Evolutionary conservation across 2,888 invertebrate genomes (phyloP).

Genomic region (Drosophila dives): DNA sequence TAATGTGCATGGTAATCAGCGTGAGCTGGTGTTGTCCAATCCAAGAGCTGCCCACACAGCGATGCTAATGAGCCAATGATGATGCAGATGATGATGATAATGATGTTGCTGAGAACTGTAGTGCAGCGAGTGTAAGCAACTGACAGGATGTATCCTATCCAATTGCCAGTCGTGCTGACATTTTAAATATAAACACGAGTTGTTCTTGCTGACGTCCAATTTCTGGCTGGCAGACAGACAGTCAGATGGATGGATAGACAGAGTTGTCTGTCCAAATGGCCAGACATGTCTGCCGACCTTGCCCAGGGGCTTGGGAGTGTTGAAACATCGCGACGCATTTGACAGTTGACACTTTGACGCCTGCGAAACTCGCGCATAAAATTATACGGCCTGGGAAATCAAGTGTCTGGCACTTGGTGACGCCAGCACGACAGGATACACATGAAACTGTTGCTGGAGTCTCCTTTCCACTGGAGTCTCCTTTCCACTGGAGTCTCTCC

Average conservation of each 20-base stretch:
- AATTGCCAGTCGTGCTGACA: conserved; percentile 69
- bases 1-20: conserved; percentile 65
- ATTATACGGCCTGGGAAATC: conserved; percentile 70
- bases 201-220: conserved; percentile 60
- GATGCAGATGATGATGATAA: conserved; percentile 12
- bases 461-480: not conserved
- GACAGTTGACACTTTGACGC: conserved; percentile 73
- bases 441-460: conserved; percentile 28
- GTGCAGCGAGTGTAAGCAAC: conserved; percentile 14
- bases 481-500: not conserved
- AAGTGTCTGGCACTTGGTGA: conserved; percentile 70
- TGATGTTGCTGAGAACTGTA: conserved; percentile 2
- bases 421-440: conserved; percentile 60
- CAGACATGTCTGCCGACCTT: conserved; percentile 59
- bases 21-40: conserved; percentile 38
- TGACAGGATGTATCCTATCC: conserved; percentile 67
- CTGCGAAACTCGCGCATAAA: conserved; percentile 66
- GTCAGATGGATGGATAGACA: conserved; percentile 3
- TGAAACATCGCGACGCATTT: conserved; percentile 61
- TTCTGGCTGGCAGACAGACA: conserved; percentile 45
- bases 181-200: conserved; percentile 75
- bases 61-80: conserved; percentile 58
- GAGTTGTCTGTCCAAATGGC: conserved; percentile 41
- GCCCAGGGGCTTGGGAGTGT: conserved; percentile 46
- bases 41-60: conserved; percentile 52